Base-by-base conservation (phyloP, 2,113 vertebrate genomes). In the Clupea harengus region DNA sequence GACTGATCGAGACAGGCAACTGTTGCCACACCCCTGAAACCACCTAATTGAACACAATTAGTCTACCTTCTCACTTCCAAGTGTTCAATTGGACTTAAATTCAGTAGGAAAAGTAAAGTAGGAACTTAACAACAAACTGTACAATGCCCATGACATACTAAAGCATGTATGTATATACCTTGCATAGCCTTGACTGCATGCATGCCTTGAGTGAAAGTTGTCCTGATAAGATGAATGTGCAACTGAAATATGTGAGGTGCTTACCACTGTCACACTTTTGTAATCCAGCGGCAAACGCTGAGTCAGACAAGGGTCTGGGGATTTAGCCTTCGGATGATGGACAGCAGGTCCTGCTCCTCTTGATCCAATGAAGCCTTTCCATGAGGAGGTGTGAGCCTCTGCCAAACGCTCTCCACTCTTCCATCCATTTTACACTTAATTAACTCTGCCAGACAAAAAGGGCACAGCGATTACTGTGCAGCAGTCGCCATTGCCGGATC, bases 381-480 rank as follows among this genome's bases (percentile, higher is more conserved):
- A 60, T 84, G 45, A 67, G 25, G 45, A 46, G 85, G 47, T 25
- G 47, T 25, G 64, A 25, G 54, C 47, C 47, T 9, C 20, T 54
- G 82, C 60, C 64, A 52, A 57, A 18, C 22, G 80, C 60, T 45
- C 64, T 78, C 80, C 45, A 67, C 84, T 25, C 72, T 86, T 86
- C 54, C 81, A 85, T 83, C 82, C 84, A 85, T 90, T 88, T 85
- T 89, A 83, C 85, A 89, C 84, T 87, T 90, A 87, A 90, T 90
- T 90, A 90, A 82, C 88, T 90, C 81, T 47, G 82, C 45, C 85
- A 82, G 87, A 84, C 64, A 67, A 91, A 54, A 88, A 89, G 89
- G 91, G 85, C 75, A 84, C 82, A 78, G 39, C 32, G 83, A 86
- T 88, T 86, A 89, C 87, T 86, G 80, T 32, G 15, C 44, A 13